Base-by-base conservation (phyloP, 2,797 vertebrate species). In the Harpagifer antarcticus region DNA sequence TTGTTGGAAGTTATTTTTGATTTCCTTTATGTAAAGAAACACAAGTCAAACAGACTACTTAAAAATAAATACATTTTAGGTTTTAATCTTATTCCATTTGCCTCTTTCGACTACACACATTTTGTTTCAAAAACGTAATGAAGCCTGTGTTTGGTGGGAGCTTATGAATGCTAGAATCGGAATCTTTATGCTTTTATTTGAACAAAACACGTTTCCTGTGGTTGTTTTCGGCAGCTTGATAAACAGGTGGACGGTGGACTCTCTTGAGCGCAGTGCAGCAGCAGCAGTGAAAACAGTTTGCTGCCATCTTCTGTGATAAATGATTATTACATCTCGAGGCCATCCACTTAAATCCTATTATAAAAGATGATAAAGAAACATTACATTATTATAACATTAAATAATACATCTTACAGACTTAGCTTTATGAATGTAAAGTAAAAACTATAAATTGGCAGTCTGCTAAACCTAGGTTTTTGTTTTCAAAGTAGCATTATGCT, bases 241-340 rank as follows among this genome's bases (percentile, higher is more conserved):
- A 14, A 19, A 47, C 70, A 52, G 76, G 76, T 68, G 53, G 61
- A 60, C 33, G 72, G 54, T 14, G 59, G 42, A 50, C 10, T 13
- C 1, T 6, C 10, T 19, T n/a, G 56, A 57, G 68, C 59, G 62
- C 80, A 76, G 60, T 73, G 57, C 62, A 76, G 47, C 76, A 79
- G 11, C 20, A 2, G 3, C 48, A 5, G 15, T 0, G 27, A 7
- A 23, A 27, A 11, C 20, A 2, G 17, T 47, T 50, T 85, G 64
- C 72, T 71, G 63, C 83, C 75, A 0, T 61, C 70, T 2, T 16
- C 9, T 64, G 86, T 55, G 10, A 67, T 43, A 52, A 1, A 2
- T 6, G 11, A 33, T 0, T 37, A 83, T 2, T 7, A 31, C 74
- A 73, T 0, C 0, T 9, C 2, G 9, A 27, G n/a, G 1, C 17